These are phyloP conservation scores for Aulostomus chinensis DNA, from an alignment of 2,797 vertebrate species.

Conservation along the genomic window DNA sequence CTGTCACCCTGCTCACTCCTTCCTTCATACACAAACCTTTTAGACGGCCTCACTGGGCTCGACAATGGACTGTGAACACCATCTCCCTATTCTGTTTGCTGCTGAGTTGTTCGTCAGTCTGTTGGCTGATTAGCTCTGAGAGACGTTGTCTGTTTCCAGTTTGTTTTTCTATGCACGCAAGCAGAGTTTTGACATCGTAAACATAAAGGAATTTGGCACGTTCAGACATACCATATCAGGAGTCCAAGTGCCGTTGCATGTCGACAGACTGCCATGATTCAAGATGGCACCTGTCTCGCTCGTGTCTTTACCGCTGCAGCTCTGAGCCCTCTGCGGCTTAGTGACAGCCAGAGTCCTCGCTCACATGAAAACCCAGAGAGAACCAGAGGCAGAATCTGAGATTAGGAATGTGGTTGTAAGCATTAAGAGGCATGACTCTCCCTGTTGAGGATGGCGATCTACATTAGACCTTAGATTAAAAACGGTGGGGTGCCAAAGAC, in stretches of 20 bases:
- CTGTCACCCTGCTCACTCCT: constrained; percentile 76
- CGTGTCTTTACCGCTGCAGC: constrained; percentile 52
- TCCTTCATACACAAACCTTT: constrained; percentile 76
- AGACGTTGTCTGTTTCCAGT: constrained; percentile 17
- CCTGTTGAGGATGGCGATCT: constrained; percentile 27
- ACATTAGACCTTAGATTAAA: constrained; percentile 54
- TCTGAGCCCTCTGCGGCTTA: constrained; percentile 41
- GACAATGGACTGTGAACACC: constrained; percentile 63
- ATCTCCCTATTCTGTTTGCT: constrained; percentile 36
- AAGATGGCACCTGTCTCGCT: constrained; percentile 72
- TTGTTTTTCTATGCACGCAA: neutral
- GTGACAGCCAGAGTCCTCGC: constrained; percentile 44
- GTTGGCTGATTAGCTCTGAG: constrained; percentile 43
- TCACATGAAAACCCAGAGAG: constrained; percentile 45
- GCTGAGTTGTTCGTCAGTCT: constrained; percentile 30
- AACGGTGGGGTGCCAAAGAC: constrained; percentile 51
- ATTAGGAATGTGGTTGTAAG: constrained; percentile 40
- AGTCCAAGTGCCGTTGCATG: constrained; percentile 50
- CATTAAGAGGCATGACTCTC: constrained; percentile 36
- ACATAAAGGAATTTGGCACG: constrained; percentile 23
- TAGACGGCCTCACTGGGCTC: constrained; percentile 58
- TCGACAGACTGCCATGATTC: constrained; percentile 64
- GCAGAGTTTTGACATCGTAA: constrained; percentile 35
- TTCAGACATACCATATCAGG: constrained; percentile 31
- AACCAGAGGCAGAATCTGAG: constrained; percentile 47